These are phyloP conservation scores for Acholoe squamosa DNA, from an alignment of 2,888 invertebrate genomes.

Conservation along the genomic window DNA sequence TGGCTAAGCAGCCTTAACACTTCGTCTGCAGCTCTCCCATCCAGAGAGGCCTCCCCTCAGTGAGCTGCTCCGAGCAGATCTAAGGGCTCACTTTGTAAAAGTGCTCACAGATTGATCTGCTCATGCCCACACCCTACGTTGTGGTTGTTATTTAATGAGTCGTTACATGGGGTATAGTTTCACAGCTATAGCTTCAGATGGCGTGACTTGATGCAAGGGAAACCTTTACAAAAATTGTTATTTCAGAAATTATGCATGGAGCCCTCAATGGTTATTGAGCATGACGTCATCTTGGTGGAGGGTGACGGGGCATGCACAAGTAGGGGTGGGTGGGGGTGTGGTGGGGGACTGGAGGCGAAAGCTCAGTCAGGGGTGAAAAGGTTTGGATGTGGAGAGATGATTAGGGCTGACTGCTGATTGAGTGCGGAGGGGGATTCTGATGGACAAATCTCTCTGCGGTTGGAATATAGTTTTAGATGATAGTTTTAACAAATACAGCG, in stretches of 20 bases:
- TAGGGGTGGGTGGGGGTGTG: background rate
- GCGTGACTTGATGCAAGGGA: background rate
- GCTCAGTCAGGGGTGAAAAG: background rate
- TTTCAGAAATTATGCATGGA: conserved; percentile 3
- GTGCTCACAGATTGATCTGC: no score
- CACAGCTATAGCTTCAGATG: background rate
- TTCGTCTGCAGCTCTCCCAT: background rate
- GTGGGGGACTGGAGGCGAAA: background rate
- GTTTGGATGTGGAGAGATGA: background rate
- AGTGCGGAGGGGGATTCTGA: background rate
- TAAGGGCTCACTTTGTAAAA: no score
- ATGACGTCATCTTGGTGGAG: background rate
- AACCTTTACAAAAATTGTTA: background rate
- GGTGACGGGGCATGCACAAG: background rate
- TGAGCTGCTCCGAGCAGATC: no score
- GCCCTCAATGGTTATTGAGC: background rate
- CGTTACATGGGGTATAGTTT: background rate
- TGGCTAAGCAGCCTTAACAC: background rate
- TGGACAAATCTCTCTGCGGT: no score
- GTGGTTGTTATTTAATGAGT: background rate
- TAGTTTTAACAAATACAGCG: no score
- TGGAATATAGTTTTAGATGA: no score
- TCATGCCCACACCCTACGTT: background rate
- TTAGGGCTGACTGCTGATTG: background rate
- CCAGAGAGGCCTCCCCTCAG: no score